Base-by-base conservation (phyloP, 2,113 vertebrate genomes). In the Orientallactaga bullata region DNA sequence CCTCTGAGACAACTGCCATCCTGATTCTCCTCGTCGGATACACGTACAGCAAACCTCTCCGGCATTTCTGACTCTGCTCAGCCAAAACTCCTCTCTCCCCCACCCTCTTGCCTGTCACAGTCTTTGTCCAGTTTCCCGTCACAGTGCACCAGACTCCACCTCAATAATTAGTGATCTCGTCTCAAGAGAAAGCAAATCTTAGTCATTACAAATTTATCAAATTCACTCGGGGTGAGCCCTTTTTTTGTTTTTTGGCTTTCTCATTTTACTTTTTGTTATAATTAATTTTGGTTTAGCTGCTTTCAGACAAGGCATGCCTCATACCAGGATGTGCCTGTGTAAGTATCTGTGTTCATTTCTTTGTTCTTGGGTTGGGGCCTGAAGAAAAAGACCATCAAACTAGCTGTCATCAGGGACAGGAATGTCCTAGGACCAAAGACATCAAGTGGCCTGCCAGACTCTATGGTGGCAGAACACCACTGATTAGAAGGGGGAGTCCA, bases 181-280 rank as follows among this genome's bases (percentile, higher is more conserved):
- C 68, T 91, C 73, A 81, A 84, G 74, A 80, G 83, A 96, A 94
- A 95, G 86, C 69, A 93, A 87, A 93, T 84, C 82, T 94, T n/a
- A 39, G 35, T 72, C 76, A 92, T 94, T 90, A 92, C 72, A 60
- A 90, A 92, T 88, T 71, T 73, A 92, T 68, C 7, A 7, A 88
- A 32, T 68, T 83, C 71, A 85, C 87, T 93, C 88, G 78, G 63
- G 66, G 66, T 74, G 73, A 68, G 68, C 32, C 85, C 77, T 21
- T 39, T 90, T 87, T 82, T 66, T 92, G 79, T 79, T n/a, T 9
- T 7, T 30, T 24, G 23, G 65, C 17, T 95, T 88, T 92, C 39
- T 91, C 89, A 6, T 95, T 93, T 85, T 16, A 55, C 55, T 55
- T 12, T 55, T 96, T 78, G 35, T 16, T 80, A 37, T 79, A 60